Conservation (phyloP, 2,888 invertebrate genomes). For the Drosophila rubida region DNA sequence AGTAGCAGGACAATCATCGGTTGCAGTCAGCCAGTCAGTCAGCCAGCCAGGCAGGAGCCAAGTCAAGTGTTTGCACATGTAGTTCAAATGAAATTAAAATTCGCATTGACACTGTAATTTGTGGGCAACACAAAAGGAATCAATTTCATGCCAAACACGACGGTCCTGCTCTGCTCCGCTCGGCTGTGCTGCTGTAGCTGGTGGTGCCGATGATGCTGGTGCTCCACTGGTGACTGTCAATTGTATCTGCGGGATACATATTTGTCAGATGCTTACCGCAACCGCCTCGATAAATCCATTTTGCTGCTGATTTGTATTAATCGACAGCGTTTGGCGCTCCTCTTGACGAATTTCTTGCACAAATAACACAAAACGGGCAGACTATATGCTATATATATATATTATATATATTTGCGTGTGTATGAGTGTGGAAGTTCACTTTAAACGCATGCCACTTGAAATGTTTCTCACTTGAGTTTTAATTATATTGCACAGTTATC, state of each 20-base stretch:
- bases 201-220: slow-evolving; percentile 12
- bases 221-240: slow-evolving; percentile 28
- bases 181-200: no score
- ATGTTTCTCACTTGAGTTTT: slow-evolving; percentile 69
- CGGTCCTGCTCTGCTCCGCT: slow-evolving; percentile 8
- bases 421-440: slow-evolving; percentile 22
- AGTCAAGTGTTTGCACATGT: slow-evolving; percentile 79
- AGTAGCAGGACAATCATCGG: slow-evolving; percentile 50
- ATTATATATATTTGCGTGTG: background rate
- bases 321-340: slow-evolving; percentile 56
- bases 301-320: slow-evolving; percentile 66
- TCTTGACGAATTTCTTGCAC: slow-evolving; percentile 30
- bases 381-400: no score
- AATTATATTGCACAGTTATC: slow-evolving; percentile 54
- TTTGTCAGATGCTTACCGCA: slow-evolving; percentile 83
- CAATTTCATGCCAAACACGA: slow-evolving; percentile 70
- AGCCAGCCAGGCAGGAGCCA: slow-evolving; percentile 36
- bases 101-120: slow-evolving; percentile 79
- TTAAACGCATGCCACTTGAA: slow-evolving; percentile 43
- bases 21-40: slow-evolving; percentile 22
- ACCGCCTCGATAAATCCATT: slow-evolving; percentile 85
- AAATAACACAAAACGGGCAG: slow-evolving; percentile 27
- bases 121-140: slow-evolving; percentile 76
- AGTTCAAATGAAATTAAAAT: slow-evolving; percentile 82
- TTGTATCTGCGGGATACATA: slow-evolving; percentile 61